Evolutionary conservation across 2,113 vertebrate species (phyloP), one percentile per base, ranked within the genome.

Genomic region (Corydoras maculifer): DNA sequence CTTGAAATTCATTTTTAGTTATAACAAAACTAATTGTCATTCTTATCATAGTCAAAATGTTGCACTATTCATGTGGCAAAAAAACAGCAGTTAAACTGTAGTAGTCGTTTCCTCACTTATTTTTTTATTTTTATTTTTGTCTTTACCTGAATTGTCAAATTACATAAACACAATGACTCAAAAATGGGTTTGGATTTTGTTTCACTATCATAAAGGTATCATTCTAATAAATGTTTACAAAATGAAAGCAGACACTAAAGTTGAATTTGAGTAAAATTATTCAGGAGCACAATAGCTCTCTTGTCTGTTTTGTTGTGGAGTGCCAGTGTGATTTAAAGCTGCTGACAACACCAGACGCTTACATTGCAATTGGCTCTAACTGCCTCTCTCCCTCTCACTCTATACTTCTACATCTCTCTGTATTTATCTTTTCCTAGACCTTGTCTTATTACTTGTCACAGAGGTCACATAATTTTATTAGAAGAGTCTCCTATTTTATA

Each of bases 281-380:
- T 84, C 68, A 58, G 35, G 72, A 81, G 84, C 83, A 92, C 89
- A 93, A 92, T 89, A 84, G 86, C 76, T 63, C 76, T 83, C 75
- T 43, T 78, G 78, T 90, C 86, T 86, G 86, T 86, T 86, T 80
- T 85, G 85, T 91, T 89, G 72, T 85, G 82, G 85, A 91, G 89
- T 87, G 78, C 86, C 85, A 83, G 85, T 86, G 86, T 91, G 89
- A 91, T 91, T 92, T 91, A 93, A 92, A 93, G 91, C 91, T 92
- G 91, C 91, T 94, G 92, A 92, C 91, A 90, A 81, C 86, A 88
- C 83, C 85, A 91, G 90, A 91, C 79, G 7, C 88, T 92, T 87
- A 89, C 91, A 91, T 85, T 91, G 92, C 87, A 88, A 79, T 85
- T 70, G 87, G 83, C 81, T 85, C 83, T 85, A 75, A 79, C 88